Base-by-base conservation (phyloP, 2,888 invertebrate species). In the Blastobasis adustella region DNA sequence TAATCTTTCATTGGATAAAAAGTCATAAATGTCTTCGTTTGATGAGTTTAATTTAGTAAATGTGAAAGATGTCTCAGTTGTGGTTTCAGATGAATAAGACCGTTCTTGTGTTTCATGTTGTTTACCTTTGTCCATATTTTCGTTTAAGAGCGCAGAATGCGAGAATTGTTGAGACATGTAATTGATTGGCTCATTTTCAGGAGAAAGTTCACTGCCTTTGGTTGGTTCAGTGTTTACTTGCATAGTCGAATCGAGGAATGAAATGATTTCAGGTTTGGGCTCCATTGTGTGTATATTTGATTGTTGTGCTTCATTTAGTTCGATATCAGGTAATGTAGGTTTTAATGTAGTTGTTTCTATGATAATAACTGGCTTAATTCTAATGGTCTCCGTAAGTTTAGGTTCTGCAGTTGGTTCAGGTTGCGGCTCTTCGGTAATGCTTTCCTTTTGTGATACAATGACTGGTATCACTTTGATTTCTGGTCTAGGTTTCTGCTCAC, bases 211-310 rank as follows among this genome's bases (percentile, higher is more conserved):
- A 23, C 23, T 23, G 23, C 23, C 23, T 23, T 23, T 4, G 36
- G 5, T 10, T 23, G 49, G 50, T 45, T 54, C 49, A 0, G 36
- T 49, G 38, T 37, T n/a, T 41, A 43, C 53, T 37, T 61, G 58
- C 37, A 60, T 64, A 40, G 59, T 61, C 55, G 68, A 56, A 41
- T 59, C 68, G 53, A 71, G 61, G 51, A 74, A 72, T 45, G 78
- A 71, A 59, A 73, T 68, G 38, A 78, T 69, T 56, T 78, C 76
- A 3, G 77, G 71, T 57, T 70, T 73, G 1, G 73, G 62, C 60
- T 76, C 76, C 42, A 42, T 42, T 4, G 4, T n/a, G 42, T 8
- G 42, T n/a, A 42, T 5, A 42, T 42, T 42, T 10, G 8, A 42
- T 42, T 9, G 9, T 9, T 42, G 23, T 23, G 23, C 23, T 23